A percentile compares a stretch with the other conserved stretches of the same genome.
Conservation (phyloP, 2,797 vertebrate genomes). For the Alauda arvensis region DNA sequence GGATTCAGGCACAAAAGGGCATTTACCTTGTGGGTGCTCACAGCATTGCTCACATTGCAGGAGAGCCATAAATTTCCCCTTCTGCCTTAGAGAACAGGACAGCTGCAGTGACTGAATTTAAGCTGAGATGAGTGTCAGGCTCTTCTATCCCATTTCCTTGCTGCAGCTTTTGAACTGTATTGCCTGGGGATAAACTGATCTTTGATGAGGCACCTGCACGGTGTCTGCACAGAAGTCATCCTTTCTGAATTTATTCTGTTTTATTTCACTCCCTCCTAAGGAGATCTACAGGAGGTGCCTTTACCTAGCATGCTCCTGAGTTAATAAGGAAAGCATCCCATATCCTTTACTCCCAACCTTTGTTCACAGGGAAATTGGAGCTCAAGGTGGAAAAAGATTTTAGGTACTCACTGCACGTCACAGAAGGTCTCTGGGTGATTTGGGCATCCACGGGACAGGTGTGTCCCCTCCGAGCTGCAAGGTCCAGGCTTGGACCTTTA, state of each 20-base stretch:
- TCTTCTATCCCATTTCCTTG: neutral
- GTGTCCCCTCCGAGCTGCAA: neutral
- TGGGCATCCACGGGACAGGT: neutral
- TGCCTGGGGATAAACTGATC: neutral
- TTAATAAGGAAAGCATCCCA: neutral
- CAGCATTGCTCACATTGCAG: neutral
- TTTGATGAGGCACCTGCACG: slow-evolving; percentile 35
- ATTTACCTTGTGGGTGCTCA: neutral
- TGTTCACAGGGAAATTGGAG: neutral
- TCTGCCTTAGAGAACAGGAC: neutral
- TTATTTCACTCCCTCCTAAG: neutral
- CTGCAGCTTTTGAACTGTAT: neutral
- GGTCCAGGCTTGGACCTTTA: neutral
- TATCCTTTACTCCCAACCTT: neutral
- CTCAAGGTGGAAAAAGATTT: neutral
- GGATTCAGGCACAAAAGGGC: neutral
- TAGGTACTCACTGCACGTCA: neutral
- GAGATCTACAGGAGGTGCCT: neutral
- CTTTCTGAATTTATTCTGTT: neutral
- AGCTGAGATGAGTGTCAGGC: neutral
- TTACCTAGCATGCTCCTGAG: neutral
- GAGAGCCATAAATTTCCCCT: slow-evolving; percentile 8
- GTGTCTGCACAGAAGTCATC: neutral
- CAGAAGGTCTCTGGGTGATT: neutral
- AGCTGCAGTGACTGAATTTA: neutral